These are phyloP conservation scores for Mastomys natalensis DNA, from an alignment of 2,113 vertebrate species.

Conservation along the genomic window DNA sequence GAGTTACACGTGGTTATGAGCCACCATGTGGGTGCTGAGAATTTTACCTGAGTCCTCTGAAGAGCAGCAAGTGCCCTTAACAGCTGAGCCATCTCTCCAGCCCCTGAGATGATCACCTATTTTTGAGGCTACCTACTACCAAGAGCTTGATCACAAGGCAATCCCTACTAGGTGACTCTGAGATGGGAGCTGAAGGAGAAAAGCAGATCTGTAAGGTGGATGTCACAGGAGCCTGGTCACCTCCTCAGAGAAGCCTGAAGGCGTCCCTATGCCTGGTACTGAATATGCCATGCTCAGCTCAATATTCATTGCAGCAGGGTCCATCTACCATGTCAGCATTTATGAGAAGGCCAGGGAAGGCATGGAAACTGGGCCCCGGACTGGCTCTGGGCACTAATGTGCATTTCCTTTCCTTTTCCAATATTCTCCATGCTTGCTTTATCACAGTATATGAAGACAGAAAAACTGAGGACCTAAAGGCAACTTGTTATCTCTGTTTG, in stretches of 20 bases:
- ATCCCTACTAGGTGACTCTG: not conserved
- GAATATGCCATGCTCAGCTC: not conserved
- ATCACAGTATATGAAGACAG: fast-evolving
- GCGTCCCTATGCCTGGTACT: not conserved
- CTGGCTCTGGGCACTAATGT: fast-evolving
- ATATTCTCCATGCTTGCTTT: not conserved
- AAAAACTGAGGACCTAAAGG: not conserved
- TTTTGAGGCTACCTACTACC: not conserved
- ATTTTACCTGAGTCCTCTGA: not conserved
- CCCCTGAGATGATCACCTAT: not conserved
- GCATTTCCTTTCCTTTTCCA: not conserved
- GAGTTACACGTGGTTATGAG: not conserved
- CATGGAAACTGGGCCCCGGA: not conserved
- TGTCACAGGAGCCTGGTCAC: not conserved
- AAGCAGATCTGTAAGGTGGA: no score
- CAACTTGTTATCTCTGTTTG: not conserved
- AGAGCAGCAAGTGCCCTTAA: not conserved
- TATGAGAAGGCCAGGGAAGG: not conserved
- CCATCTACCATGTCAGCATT: not conserved
- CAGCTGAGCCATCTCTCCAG: not conserved
- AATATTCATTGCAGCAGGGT: not conserved
- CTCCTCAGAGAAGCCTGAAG: not conserved
- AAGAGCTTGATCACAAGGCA: not conserved
- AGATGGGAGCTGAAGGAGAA: not conserved
- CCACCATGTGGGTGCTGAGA: not conserved